Evolutionary conservation across 2,113 vertebrate species (phyloP).

Genomic region (Todiramphus saurophagus): DNA sequence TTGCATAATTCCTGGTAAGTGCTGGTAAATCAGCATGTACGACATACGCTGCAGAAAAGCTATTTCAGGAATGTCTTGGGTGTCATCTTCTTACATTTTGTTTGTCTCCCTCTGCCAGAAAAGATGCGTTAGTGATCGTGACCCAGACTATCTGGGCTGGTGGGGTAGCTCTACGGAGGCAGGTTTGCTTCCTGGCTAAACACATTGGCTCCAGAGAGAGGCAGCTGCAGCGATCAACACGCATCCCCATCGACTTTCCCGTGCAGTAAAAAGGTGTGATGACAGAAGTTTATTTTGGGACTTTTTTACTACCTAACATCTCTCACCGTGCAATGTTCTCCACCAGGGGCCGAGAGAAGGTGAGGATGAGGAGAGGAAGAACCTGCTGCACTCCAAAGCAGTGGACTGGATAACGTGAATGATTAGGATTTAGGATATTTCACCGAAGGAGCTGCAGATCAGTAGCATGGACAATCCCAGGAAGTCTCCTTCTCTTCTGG

Average conservation of each 20-base stretch:
- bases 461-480: neutral
- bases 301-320: neutral
- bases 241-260: neutral
- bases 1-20: neutral
- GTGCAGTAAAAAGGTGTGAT: neutral
- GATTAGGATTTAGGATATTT: neutral
- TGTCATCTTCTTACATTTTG: neutral
- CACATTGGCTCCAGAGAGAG: neutral
- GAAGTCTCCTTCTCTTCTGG: neutral
- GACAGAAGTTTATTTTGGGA: neutral
- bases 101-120: neutral
- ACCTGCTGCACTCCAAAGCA: neutral
- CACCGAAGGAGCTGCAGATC: neutral
- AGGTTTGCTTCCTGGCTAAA: neutral
- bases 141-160: neutral
- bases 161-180: neutral
- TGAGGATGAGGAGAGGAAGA: neutral
- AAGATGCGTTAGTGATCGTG: neutral
- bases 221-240: neutral
- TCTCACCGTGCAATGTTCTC: neutral
- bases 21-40: neutral
- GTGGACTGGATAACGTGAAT: neutral
- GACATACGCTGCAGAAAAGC: neutral
- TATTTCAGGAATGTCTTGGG: neutral
- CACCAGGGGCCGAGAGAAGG: neutral